Conservation (phyloP, 2,888 invertebrate species). For the Allolobophora icterica region DNA sequence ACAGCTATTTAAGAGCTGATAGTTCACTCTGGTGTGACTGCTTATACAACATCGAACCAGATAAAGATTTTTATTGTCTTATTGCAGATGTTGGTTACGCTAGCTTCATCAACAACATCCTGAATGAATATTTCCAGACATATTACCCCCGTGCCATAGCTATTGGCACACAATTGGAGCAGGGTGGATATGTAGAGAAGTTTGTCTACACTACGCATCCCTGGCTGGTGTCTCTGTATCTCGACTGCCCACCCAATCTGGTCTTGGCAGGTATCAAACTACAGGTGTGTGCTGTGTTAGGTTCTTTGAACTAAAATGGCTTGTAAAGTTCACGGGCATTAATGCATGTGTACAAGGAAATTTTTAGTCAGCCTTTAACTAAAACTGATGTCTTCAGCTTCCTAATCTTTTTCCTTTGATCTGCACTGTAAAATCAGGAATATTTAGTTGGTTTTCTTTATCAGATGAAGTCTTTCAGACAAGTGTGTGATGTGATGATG, state of each 20-base stretch:
- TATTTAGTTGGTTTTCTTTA: no score
- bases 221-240: conserved; percentile 58
- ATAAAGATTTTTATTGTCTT: no score
- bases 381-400: no score
- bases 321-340: background rate
- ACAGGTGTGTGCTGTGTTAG: no score
- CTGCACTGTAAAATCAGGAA: no score
- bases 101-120: conserved; percentile 57
- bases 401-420: no score
- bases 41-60: no score
- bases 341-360: background rate
- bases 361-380: background rate
- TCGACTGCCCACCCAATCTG: conserved; percentile 58
- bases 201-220: conserved; percentile 62
- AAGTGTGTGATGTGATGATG: no score
- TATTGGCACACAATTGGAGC: conserved; percentile 48
- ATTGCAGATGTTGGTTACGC: no score
- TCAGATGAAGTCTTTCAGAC: no score
- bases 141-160: conserved; percentile 58
- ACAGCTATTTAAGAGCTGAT: no score
- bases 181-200: conserved; percentile 52
- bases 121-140: conserved; percentile 58
- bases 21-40: no score
- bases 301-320: background rate
- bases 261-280: conserved; percentile 53